Percentiles rank a stretch among this genome's conserved stretches.
phyloP scores from a whole-genome alignment of 2,797 vertebrate species.

The Oryzias dopingdopingensis region DNA sequence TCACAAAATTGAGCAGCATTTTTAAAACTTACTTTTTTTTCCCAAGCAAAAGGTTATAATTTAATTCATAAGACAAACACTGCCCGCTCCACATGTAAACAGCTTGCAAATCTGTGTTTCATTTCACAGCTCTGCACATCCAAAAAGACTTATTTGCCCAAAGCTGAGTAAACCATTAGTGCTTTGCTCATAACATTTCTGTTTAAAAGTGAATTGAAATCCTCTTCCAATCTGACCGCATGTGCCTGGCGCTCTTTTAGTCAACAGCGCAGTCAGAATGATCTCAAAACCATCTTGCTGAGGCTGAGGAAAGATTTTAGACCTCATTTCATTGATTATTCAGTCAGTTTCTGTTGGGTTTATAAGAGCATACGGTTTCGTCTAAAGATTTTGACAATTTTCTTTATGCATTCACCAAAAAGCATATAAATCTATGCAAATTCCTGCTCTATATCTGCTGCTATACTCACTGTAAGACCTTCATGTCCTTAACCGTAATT shows the following conservation, averaged over 20 bases:
- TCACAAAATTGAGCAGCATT: too few species aligned
- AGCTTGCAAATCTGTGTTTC: background rate
- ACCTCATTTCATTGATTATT: conserved; percentile 18
- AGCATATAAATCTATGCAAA: conserved; percentile 19
- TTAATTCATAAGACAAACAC: background rate
- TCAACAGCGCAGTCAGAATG: conserved; percentile 44
- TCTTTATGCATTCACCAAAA: conserved; percentile 12
- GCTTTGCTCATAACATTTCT: conserved; percentile 4
- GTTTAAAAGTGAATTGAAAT: conserved; percentile 31
- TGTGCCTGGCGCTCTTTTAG: conserved; percentile 24
- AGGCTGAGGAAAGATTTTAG: conserved; percentile 24
- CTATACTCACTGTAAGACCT: conserved; percentile 15
- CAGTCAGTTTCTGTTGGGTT: conserved; percentile 26
- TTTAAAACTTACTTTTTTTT: background rate
- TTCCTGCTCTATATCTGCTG: conserved; percentile 15
- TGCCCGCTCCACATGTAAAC: background rate
- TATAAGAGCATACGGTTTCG: background rate
- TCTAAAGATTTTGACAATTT: conserved; percentile 12
- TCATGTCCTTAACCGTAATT: conserved; percentile 28
- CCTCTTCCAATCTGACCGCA: conserved; percentile 21
- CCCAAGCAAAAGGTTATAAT: background rate
- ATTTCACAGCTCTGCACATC: background rate
- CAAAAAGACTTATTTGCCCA: conserved; percentile 6
- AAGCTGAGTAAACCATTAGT: conserved; percentile 19
- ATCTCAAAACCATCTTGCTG: conserved; percentile 14